Base-by-base conservation (phyloP, 2,888 invertebrate species). In the Diaperis boleti region DNA sequence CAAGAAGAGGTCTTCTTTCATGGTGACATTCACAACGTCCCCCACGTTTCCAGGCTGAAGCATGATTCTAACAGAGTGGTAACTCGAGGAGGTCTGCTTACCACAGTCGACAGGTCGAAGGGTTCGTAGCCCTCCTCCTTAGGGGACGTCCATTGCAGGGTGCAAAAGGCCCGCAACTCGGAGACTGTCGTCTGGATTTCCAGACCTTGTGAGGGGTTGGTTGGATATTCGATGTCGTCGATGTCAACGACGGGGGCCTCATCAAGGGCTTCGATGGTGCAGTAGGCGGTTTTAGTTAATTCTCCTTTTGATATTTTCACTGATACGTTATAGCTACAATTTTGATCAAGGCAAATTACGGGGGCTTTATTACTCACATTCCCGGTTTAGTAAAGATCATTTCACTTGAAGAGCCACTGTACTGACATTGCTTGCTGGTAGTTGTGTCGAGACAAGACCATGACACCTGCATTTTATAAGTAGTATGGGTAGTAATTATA, bases 1-100 rank as follows among this genome's bases (percentile, higher is more conserved):
- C 11, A 64, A 31, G 49, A 66, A 66, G 20, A 64, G 18, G 15
- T 66, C 66, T 33, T 64, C 57, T 14, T 42, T 59, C 11, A 59
- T 33, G 5, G 64, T 62, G 6, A 66, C 56, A 31, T 64, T 64
- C 2, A 45, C 18, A 3, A 64, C 13, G 10, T 50, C 41, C 15
- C 29, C 33, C 1, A 52, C 17, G 35, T 64, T 62, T 8, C 64
- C 66, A 2, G 64, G 64, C 66, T 66, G 33, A 33, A 60, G 1
- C 6, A 2, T 26, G 4, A 26, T n/a, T n/a, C n/a, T n/a, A n/a
- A n/a, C n/a, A n/a, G n/a, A n/a, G n/a, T n/a, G n/a, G n/a, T n/a
- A n/a, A n/a, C n/a, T 5, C n/a, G 8, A 26, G n/a, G n/a, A 2
- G 26, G n/a, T n/a, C 6, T 11, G 42, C 42, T 59, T 59, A 65